These are phyloP conservation scores for Acanthisitta chloris DNA, from an alignment of 2,113 vertebrate species.

Conservation along the genomic window DNA sequence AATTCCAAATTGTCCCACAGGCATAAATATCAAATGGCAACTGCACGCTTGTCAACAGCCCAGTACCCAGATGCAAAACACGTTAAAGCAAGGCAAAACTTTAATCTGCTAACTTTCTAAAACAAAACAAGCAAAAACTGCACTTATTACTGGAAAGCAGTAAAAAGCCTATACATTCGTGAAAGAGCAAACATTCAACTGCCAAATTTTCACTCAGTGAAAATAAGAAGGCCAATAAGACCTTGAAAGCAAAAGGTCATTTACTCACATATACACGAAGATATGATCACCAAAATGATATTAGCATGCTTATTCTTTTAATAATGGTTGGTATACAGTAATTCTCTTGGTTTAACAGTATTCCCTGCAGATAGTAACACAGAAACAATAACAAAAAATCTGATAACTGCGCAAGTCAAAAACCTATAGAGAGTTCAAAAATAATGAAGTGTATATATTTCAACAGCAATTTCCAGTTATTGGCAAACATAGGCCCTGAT, in stretches of 20 bases:
- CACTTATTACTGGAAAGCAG: neutral
- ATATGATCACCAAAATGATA: neutral
- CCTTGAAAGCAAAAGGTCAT: neutral
- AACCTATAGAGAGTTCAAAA: neutral
- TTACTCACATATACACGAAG: neutral
- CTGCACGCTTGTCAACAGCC: neutral
- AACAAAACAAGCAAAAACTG: neutral
- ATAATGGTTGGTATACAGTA: neutral
- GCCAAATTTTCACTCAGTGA: neutral
- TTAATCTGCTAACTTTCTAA: neutral
- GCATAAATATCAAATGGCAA: neutral
- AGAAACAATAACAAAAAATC: neutral
- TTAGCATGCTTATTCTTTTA: neutral
- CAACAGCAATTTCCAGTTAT: neutral
- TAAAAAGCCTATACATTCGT: neutral
- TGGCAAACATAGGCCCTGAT: neutral
- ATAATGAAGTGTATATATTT: accelerated
- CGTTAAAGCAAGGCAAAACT: neutral
- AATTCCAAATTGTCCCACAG: neutral
- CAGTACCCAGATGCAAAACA: neutral
- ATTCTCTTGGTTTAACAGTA: neutral
- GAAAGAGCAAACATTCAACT: neutral
- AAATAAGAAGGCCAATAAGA: neutral
- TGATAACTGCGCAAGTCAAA: neutral
- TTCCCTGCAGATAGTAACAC: neutral